These are phyloP conservation scores for Tachysurus vachellii DNA, from an alignment of 2,113 vertebrate species.

Conservation along the genomic window DNA sequence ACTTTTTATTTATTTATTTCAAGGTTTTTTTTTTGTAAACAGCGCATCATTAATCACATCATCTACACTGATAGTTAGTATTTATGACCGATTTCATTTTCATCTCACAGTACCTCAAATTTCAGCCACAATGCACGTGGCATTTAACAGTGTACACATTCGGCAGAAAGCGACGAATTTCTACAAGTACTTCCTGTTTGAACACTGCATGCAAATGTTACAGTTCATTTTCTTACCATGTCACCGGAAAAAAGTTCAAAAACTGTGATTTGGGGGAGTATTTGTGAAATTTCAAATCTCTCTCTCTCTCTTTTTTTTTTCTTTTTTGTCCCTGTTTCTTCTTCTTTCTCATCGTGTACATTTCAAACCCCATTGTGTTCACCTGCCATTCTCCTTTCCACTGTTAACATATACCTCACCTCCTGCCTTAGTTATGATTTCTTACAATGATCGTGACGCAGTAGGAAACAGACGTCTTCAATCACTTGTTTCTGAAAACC, in stretches of 20 bases:
- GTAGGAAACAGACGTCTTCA: constrained; percentile 72
- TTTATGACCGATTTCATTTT: not conserved
- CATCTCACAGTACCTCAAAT: not conserved
- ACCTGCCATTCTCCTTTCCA: constrained; percentile 65
- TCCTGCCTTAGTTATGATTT: constrained; percentile 79
- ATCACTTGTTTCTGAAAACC: constrained; percentile 76
- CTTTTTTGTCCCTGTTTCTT: not conserved
- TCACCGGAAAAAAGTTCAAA: not conserved
- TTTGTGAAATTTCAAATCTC: constrained; percentile 1
- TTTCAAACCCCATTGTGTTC: constrained; percentile 65
- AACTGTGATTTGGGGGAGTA: not conserved
- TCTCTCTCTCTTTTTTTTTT: constrained; percentile 12
- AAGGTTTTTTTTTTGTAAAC: not conserved
- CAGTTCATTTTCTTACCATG: not conserved
- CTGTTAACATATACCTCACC: constrained; percentile 81
- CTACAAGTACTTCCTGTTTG: not conserved
- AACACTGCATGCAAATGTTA: not conserved
- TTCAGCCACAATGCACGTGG: constrained; percentile 2
- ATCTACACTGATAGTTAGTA: not conserved
- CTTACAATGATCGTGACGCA: constrained; percentile 74
- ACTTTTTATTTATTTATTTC: not conserved
- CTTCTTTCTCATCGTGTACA: constrained; percentile 23
- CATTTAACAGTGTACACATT: not conserved
- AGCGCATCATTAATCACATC: not conserved
- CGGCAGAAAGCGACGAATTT: not conserved